Evolutionary conservation across 2,113 vertebrate genomes (phyloP).

Genomic region (Siniperca knerii): DNA sequence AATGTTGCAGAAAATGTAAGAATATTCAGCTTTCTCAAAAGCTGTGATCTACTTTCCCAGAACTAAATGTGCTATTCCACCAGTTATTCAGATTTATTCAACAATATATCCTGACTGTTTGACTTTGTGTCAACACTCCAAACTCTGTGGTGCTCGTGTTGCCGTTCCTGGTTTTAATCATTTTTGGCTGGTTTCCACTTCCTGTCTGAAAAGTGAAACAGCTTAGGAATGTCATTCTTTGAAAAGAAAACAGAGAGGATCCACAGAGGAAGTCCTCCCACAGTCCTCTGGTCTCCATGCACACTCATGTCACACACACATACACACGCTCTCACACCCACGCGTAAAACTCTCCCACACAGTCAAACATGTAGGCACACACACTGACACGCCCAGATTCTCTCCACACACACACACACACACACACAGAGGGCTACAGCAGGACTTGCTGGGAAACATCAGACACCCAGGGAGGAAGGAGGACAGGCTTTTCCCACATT

Average conservation of each 20-base stretch:
- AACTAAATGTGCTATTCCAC: conserved; percentile 42
- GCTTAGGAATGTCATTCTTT: conserved; percentile 99
- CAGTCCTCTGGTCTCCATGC: conserved; percentile 88
- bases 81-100: conserved; percentile 92
- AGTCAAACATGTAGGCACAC: conserved; percentile 38
- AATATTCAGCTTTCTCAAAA: conserved; percentile 11
- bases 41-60: conserved; percentile 46
- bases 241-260: conserved; percentile 99
- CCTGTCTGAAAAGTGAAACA: conserved; percentile 99
- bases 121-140: conserved; percentile 90
- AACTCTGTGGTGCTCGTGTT: conserved; percentile 89
- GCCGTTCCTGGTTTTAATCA: conserved; percentile 97
- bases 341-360: conserved; percentile 56
- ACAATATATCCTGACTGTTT: conserved; percentile 95
- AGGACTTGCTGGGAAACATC: conserved; percentile 96
- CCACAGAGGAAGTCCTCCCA: conserved; percentile 98
- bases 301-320: conserved; percentile 61
- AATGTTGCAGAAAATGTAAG: conserved; percentile 25
- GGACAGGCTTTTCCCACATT: conserved; percentile 99
- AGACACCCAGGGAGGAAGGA: conserved; percentile 97
- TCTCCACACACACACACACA: conserved; percentile 3
- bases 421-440: conserved; percentile 80
- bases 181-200: conserved; percentile 96
- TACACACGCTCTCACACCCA: conserved; percentile 72
- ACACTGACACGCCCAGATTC: conserved; percentile 27